These are phyloP conservation scores for Amblyteles armatorius DNA, from an alignment of 2,888 invertebrate species.

Conservation along the genomic window DNA sequence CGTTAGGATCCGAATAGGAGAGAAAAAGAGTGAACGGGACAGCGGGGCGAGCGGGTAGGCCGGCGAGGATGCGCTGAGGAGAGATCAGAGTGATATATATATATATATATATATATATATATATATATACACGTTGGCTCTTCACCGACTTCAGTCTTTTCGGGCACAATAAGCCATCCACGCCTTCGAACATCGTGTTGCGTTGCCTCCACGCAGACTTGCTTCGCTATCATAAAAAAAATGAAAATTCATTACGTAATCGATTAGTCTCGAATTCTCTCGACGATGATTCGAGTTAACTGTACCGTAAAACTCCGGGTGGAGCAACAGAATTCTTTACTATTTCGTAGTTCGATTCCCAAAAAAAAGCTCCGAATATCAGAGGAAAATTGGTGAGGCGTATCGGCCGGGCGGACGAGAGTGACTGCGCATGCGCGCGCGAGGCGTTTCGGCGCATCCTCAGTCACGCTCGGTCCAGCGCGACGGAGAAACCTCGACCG, in stretches of 20 bases:
- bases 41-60: conserved; percentile 21
- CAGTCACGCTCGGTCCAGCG: neutral
- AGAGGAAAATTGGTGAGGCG: too few relatives aligned
- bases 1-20: conserved; percentile 37
- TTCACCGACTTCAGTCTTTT: conserved; percentile 44
- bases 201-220: conserved; percentile 57
- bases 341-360: too few relatives aligned
- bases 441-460: neutral
- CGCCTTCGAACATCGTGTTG: conserved; percentile 81
- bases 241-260: neutral
- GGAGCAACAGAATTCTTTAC: too few relatives aligned
- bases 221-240: neutral
- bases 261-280: too few relatives aligned
- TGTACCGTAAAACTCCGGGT: too few relatives aligned
- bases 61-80: conserved; percentile 18
- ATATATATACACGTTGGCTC: conserved; percentile 41
- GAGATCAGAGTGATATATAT: conserved; percentile 13
- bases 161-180: conserved; percentile 80
- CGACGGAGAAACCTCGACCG: neutral
- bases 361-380: too few relatives aligned
- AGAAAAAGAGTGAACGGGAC: conserved; percentile 47
- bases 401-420: neutral
- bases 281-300: too few relatives aligned
- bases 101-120: neutral
- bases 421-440: neutral